Percentiles rank a stretch among this genome's conserved stretches.
These are phyloP conservation scores for Egretta garzetta DNA, from an alignment of 2,113 vertebrate genomes.

Conservation along the genomic window DNA sequence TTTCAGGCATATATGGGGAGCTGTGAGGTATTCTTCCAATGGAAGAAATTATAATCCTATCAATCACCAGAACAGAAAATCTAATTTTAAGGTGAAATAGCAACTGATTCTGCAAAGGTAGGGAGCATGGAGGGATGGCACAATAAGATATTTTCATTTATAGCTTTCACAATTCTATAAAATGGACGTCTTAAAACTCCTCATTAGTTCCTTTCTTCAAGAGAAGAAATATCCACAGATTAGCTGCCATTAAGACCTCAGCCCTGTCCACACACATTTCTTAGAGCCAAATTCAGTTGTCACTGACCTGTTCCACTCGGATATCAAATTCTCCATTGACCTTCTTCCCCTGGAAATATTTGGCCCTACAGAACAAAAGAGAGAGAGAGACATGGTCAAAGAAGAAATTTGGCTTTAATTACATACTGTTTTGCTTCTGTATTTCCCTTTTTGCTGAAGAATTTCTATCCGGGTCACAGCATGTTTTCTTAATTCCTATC, in stretches of 20 bases:
- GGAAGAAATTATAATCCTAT: background rate
- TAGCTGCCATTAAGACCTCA: background rate
- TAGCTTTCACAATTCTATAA: background rate
- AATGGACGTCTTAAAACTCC: background rate
- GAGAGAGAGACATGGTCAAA: background rate
- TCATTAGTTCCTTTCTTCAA: background rate
- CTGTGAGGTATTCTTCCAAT: background rate
- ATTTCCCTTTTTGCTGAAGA: background rate
- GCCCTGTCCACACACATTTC: background rate
- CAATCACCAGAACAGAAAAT: background rate
- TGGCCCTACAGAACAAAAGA: conserved; percentile 80
- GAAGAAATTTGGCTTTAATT: background rate
- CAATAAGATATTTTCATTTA: background rate
- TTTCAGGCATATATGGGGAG: background rate
- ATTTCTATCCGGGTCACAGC: background rate
- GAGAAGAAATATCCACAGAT: background rate
- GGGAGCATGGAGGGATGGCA: background rate
- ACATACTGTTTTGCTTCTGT: background rate
- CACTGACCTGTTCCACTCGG: conserved; percentile 92
- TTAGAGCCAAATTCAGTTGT: background rate
- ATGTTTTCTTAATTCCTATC: conserved; percentile 14
- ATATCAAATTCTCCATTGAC: conserved; percentile 93
- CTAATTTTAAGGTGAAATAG: background rate
- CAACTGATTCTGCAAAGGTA: background rate
- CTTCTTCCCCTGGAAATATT: conserved; percentile 93